A percentile compares a stretch with the other conserved stretches of the same genome.
Conservation (phyloP, 2,113 vertebrate species). For the Nyctibius bracteatus region DNA sequence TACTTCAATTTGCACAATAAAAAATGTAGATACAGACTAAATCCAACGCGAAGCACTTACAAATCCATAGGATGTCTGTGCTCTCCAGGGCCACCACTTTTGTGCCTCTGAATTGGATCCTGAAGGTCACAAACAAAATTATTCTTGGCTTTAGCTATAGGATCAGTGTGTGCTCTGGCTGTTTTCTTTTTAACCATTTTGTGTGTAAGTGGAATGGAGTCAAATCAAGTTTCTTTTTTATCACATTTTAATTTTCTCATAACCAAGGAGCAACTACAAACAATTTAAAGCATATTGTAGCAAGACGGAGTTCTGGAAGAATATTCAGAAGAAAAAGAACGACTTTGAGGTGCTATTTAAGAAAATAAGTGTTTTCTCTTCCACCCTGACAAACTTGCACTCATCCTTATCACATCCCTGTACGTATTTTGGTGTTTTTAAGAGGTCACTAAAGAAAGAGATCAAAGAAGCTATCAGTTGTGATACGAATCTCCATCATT, state of each 20-base stretch:
- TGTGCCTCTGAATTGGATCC: neutral
- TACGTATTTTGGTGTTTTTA: neutral
- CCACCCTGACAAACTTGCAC: neutral
- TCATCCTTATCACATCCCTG: neutral
- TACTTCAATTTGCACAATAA: neutral
- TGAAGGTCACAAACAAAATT: neutral
- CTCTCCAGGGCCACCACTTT: neutral
- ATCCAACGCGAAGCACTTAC: neutral
- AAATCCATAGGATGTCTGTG: neutral
- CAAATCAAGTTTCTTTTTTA: neutral
- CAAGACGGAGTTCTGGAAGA: neutral
- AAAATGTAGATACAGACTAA: neutral
- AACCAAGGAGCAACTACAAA: neutral
- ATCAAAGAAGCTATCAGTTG: neutral
- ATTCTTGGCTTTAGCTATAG: neutral
- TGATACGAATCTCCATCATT: neutral
- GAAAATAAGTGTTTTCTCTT: neutral
- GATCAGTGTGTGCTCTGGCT: neutral
- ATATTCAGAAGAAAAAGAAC: neutral
- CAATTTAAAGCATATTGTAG: neutral
- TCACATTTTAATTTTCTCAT: neutral
- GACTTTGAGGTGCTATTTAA: neutral
- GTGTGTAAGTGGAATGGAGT: neutral
- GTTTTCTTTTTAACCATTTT: neutral
- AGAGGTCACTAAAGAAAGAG: neutral